These are phyloP conservation scores for Lethenteron camtschaticum DNA, from an alignment of 2,113 vertebrate genomes.

Conservation along the genomic window DNA sequence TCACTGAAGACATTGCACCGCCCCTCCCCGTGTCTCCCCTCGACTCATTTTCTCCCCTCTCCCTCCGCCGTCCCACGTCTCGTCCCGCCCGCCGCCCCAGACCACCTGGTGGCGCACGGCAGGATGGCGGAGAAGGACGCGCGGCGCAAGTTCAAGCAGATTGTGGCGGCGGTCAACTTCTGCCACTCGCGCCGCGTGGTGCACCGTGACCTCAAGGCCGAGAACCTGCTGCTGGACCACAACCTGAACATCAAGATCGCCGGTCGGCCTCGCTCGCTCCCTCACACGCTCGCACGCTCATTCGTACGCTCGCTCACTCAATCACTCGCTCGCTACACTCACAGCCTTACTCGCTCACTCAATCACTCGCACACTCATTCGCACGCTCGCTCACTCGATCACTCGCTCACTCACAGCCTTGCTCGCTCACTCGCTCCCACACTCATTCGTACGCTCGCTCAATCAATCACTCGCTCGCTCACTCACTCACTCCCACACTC, in stretches of 20 bases:
- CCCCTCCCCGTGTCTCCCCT: not conserved
- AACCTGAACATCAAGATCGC: slow-evolving; percentile 3
- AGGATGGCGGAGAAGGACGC: slow-evolving; percentile 1
- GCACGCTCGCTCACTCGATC: no score
- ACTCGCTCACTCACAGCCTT: no score
- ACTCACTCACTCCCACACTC: no score
- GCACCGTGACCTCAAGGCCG: slow-evolving; percentile 1
- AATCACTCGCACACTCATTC: no score
- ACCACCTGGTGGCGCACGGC: not conserved
- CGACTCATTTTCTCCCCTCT: not conserved
- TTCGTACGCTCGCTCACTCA: no score
- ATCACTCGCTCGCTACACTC: no score
- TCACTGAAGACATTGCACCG: no score
- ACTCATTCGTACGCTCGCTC: no score
- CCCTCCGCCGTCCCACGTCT: not conserved
- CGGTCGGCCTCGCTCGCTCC: not conserved
- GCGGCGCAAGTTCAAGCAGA: not conserved
- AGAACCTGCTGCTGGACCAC: slow-evolving; percentile 3
- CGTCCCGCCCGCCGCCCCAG: not conserved
- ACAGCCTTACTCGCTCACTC: no score
- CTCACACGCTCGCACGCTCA: not conserved
- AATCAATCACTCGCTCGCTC: no score
- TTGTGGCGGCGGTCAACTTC: slow-evolving; percentile 3
- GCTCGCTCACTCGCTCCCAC: no score
- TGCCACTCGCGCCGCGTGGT: not conserved